Percentiles rank a stretch among this genome's conserved stretches.
These are phyloP conservation scores for Entosphenus tridentatus DNA, from an alignment of 2,113 vertebrate genomes.

Conservation along the genomic window DNA sequence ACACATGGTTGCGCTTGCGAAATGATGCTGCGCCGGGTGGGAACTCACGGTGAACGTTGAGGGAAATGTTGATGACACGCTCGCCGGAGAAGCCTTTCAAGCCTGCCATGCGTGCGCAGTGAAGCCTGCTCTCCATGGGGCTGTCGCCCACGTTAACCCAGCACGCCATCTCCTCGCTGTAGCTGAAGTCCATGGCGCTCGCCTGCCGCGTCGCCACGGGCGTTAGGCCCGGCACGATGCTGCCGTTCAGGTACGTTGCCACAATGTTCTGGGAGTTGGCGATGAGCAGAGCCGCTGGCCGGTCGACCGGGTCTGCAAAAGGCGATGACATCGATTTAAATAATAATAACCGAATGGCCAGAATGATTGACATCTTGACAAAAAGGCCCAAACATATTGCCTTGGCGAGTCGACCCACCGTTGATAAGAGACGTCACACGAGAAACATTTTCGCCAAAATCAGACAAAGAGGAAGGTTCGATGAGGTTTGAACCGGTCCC, in stretches of 20 bases:
- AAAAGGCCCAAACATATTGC: too few relatives aligned
- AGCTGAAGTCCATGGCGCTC: slow-evolving; percentile 89
- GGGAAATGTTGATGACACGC: slow-evolving; percentile 61
- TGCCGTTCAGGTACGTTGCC: slow-evolving; percentile 53
- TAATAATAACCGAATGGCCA: too few relatives aligned
- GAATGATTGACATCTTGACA: too few relatives aligned
- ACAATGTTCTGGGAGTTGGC: slow-evolving; percentile 86
- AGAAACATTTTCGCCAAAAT: too few relatives aligned
- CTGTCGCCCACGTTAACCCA: slow-evolving; percentile 81
- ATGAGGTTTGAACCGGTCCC: too few relatives aligned
- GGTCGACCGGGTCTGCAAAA: slow-evolving; percentile 49
- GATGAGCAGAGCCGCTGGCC: slow-evolving; percentile 57
- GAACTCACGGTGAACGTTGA: slow-evolving; percentile 81
- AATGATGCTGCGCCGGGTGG: too few relatives aligned
- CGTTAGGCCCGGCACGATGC: slow-evolving; percentile 38
- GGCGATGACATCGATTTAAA: too few relatives aligned
- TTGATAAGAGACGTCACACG: too few relatives aligned
- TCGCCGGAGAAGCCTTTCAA: slow-evolving; percentile 56
- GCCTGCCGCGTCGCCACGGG: slow-evolving; percentile 65
- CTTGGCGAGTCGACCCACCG: too few relatives aligned
- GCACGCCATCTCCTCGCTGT: slow-evolving; percentile 59
- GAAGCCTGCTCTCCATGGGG: slow-evolving; percentile 47
- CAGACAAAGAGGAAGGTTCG: too few relatives aligned
- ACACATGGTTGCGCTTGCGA: too few relatives aligned
- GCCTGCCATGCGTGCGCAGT: slow-evolving; percentile 67